Evolutionary conservation across 2,888 invertebrate genomes (phyloP), one percentile per base, ranked within the genome.

Genomic region (Trichacis sp.): DNA sequence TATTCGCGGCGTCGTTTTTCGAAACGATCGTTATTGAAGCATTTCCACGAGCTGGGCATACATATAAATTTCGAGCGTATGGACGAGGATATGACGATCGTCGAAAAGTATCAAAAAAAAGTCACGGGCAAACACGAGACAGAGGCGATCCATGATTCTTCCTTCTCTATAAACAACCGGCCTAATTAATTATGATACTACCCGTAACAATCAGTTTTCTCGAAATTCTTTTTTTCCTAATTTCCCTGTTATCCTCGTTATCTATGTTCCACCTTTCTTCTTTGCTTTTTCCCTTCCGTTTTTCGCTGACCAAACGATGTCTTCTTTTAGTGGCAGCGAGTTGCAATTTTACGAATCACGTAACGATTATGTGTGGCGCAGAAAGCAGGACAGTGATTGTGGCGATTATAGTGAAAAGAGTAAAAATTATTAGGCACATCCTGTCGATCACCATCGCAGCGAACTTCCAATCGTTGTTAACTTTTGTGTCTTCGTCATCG

Each of bases 381-480:
- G 95, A 94, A 88, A 95, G 92, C 87, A 97, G 92, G 89, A 96
- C 96, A 89, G 95, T 95, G 89, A 96, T 92, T 87, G 96, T 96
- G 87, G 96, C 95, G 88, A 96, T 92, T 90, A 96, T 94, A 88
- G 96, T 96, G 92, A 96, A 96, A 89, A 95, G 91, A 88, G 96
- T 96, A 92, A 98, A 98, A 90, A 97, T 93, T 90, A 97, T 96
- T 92, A 98, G 94, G 93, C 98, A 98, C 91, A 97, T 92, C 91
- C 97, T 93, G 92, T 98, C 98, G 89, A 98, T 96, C 88, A 98
- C 97, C 96, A 97, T 97, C 87, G 97, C 97, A 87, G 97, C 97
- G 89, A 97, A 98, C 89, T 97, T 97, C 98, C 98, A 98, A 92
- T 97, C 97, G 89, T 95, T 94, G 86, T 96, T 93, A 86, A 96